These are phyloP conservation scores for Epiblema foenella DNA, from an alignment of 2,888 invertebrate species.

Conservation along the genomic window DNA sequence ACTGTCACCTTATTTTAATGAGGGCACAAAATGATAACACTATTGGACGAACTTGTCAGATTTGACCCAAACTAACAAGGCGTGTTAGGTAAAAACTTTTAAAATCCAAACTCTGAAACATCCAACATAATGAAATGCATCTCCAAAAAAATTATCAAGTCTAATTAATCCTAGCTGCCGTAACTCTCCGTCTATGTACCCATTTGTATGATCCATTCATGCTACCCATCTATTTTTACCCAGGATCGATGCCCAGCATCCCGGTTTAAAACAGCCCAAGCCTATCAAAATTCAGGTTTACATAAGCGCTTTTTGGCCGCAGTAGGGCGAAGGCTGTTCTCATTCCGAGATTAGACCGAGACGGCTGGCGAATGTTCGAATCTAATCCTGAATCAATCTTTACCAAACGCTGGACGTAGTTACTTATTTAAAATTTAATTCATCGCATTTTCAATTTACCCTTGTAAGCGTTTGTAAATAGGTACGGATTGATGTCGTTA, in stretches of 20 bases:
- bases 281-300: neutral
- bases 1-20: neutral
- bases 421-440: slow-evolving; percentile 1
- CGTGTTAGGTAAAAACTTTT: neutral
- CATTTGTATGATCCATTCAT: slow-evolving; percentile 26
- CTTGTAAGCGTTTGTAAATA: neutral
- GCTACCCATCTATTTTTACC: slow-evolving; percentile 31
- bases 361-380: slow-evolving; percentile 11
- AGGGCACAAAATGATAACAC: neutral
- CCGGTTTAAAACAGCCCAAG: neutral
- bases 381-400: slow-evolving; percentile 5
- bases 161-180: neutral
- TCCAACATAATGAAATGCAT: neutral
- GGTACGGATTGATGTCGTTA: neutral
- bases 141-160: neutral
- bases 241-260: slow-evolving; percentile 19
- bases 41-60: neutral
- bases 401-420: neutral
- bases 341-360: slow-evolving; percentile 23
- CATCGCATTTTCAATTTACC: neutral
- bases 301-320: neutral
- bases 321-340: slow-evolving; percentile 1
- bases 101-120: neutral
- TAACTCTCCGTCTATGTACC: neutral
- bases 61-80: neutral